Evolutionary conservation across 2,113 vertebrate genomes (phyloP).

Genomic region (Bos javanicus): DNA sequence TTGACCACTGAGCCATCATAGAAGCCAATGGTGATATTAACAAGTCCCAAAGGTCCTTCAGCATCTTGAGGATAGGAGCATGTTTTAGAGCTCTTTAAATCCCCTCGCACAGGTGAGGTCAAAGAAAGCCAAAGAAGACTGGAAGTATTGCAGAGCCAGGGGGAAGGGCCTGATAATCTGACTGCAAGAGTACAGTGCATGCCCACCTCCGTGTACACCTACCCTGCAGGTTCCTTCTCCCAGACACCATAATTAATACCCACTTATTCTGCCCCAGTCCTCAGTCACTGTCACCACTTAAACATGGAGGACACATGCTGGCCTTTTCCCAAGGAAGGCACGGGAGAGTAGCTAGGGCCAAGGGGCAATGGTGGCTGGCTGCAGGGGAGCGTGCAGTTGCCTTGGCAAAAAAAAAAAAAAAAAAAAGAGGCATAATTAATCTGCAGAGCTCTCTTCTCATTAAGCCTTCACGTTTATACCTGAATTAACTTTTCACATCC

Average conservation of each 20-base stretch:
- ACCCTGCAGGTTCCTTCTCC: conserved; percentile 51
- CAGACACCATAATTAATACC: conserved; percentile 61
- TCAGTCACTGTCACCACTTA: not conserved
- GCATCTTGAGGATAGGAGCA: not conserved
- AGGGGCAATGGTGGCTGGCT: not conserved
- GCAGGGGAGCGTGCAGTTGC: not conserved
- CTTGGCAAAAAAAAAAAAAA: conserved; percentile 70
- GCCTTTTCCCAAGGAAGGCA: conserved; percentile 11
- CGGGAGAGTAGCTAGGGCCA: not conserved
- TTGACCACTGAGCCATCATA: not conserved
- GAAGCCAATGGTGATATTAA: not conserved
- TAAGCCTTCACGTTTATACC: conserved; percentile 64
- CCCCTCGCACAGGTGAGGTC: not conserved
- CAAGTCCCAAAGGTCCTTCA: not conserved
- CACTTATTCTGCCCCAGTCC: conserved; percentile 8
- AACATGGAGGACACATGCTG: conserved; percentile 43
- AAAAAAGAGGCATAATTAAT: conserved; percentile 74
- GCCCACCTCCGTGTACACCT: not conserved
- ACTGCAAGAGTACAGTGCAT: not conserved
- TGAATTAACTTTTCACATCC: conserved; percentile 74
- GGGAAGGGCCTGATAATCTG: not conserved
- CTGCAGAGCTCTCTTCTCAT: conserved; percentile 53
- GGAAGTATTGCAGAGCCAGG: not conserved
- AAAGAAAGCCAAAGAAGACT: not conserved
- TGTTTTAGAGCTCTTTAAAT: not conserved